Percentiles rank a stretch among this genome's conserved stretches.
These are phyloP conservation scores for Meriones psammophilus DNA, from an alignment of 2,797 vertebrate genomes.

Conservation along the genomic window DNA sequence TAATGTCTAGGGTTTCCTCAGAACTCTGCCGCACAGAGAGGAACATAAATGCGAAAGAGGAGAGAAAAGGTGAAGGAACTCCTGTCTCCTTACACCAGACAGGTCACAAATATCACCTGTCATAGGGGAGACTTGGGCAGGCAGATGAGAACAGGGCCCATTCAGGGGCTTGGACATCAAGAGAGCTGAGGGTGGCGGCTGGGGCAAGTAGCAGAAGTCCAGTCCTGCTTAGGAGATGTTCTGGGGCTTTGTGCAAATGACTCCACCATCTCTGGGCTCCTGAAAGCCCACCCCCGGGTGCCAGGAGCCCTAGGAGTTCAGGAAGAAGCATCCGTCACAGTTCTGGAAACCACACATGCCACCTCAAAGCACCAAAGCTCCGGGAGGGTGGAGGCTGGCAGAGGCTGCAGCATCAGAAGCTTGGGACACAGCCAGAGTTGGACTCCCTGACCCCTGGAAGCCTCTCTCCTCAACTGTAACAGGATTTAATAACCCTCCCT, in stretches of 20 bases:
- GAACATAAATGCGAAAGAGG: background rate
- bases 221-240: background rate
- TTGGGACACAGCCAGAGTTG: background rate
- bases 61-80: background rate
- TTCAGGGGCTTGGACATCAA: background rate
- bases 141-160: background rate
- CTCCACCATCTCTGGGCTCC: background rate
- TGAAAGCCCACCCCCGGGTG: background rate
- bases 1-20: background rate
- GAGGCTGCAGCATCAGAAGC: background rate
- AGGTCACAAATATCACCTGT: background rate
- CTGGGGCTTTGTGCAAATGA: background rate
- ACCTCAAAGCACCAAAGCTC: constrained; percentile 2
- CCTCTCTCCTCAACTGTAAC: constrained; percentile 60
- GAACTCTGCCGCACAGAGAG: background rate
- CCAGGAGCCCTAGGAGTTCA: background rate
- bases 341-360: background rate
- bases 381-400: background rate
- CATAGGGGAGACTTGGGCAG: background rate
- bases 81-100: background rate
- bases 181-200: background rate
- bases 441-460: constrained; percentile 71
- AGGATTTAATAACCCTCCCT: constrained; percentile 60
- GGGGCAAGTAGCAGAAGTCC: background rate
- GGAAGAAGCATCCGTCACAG: background rate